Evolutionary conservation across 2,113 vertebrate genomes (phyloP).

Genomic region (Heterochromis multidens): DNA sequence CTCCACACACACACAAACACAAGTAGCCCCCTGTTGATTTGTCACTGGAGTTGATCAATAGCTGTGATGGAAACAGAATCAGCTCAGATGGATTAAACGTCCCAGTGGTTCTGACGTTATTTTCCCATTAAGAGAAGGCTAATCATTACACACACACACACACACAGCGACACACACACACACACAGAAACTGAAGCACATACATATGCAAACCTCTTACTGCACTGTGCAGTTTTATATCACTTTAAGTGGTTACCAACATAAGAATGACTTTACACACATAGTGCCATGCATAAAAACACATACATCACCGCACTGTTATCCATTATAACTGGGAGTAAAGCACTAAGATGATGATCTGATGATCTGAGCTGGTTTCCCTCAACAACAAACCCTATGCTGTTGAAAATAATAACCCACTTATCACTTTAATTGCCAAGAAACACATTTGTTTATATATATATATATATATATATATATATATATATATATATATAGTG

Average conservation of each 20-base stretch:
- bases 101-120: slow-evolving; percentile 74
- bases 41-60: slow-evolving; percentile 76
- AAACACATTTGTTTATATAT: neutral
- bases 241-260: neutral
- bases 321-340: slow-evolving; percentile 31
- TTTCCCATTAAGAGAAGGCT: slow-evolving; percentile 76
- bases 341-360: slow-evolving; percentile 21
- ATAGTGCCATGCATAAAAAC: neutral
- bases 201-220: slow-evolving; percentile 5
- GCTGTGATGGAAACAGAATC: slow-evolving; percentile 76
- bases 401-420: slow-evolving; percentile 12
- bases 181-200: neutral
- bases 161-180: neutral
- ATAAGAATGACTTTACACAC: slow-evolving; percentile 25
- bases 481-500: no score
- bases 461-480: no score
- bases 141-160: slow-evolving; percentile 64
- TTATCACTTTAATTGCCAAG: slow-evolving; percentile 24
- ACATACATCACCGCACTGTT: neutral
- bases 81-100: slow-evolving; percentile 78
- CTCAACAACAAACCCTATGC: slow-evolving; percentile 22
- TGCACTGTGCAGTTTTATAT: slow-evolving; percentile 13
- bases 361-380: slow-evolving; percentile 40
- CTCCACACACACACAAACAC: slow-evolving; percentile 12
- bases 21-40: slow-evolving; percentile 66